Conservation (phyloP, 1,140 invertebrate species). For the Drosophila pachea region DNA sequence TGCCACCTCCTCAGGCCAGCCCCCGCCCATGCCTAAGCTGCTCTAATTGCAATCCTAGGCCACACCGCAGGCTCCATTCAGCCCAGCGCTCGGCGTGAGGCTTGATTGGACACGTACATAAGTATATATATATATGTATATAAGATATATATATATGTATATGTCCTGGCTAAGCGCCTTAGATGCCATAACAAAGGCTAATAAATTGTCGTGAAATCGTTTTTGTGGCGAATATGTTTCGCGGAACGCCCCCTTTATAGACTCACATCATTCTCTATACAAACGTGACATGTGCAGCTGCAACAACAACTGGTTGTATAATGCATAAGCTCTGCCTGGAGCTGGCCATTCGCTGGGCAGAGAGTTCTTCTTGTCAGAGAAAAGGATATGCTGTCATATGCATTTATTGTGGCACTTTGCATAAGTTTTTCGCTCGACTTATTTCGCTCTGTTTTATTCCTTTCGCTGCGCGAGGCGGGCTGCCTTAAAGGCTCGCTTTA, state of each 20-base stretch:
- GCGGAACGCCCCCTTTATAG: conserved; percentile 6
- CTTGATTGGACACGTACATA: conserved; percentile 49
- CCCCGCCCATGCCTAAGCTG: conserved; percentile 11
- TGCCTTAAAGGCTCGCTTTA: conserved; percentile 3
- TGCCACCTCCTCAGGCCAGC: not conserved
- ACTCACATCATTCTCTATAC: conserved; percentile 15
- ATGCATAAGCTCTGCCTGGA: conserved; percentile 37
- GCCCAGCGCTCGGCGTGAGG: conserved; percentile 48
- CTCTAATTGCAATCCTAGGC: conserved; percentile 59
- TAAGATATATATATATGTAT: not conserved
- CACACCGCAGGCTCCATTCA: not conserved
- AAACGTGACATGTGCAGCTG: conserved; percentile 50
- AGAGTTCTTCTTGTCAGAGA: conserved; percentile 64
- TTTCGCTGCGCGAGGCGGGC: not conserved
- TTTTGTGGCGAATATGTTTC: conserved; percentile 3
- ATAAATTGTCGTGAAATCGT: too few relatives aligned
- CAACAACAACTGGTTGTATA: conserved; percentile 45
- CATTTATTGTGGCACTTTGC: conserved; percentile 58
- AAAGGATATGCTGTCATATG: conserved; percentile 69
- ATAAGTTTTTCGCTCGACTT: conserved; percentile 33
- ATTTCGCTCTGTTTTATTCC: not conserved
- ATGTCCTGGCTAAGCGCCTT: not conserved
- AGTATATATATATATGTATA: conserved; percentile 15
- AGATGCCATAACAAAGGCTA: too few relatives aligned
- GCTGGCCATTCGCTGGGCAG: conserved; percentile 3